Evolutionary conservation across 1,140 invertebrate genomes (phyloP), one percentile per base, ranked within the genome.

Genomic region (Acromyrmex heyeri): DNA sequence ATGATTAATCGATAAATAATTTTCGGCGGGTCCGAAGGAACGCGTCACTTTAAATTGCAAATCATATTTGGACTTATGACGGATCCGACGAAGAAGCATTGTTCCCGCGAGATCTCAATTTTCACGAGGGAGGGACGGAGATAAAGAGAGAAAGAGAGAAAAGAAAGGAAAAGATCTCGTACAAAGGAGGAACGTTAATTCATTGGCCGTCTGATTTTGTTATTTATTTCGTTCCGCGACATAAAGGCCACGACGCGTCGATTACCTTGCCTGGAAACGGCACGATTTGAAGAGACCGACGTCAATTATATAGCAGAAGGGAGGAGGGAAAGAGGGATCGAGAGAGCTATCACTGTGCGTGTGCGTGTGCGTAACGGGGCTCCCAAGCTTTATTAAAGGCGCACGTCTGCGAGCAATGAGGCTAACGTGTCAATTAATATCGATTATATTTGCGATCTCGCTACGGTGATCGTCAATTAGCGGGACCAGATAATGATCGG

Each of bases 361-460:
- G 69, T 53, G 44, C 65, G 27, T 59, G 38, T 18, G 44, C 48
- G 57, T 27, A 55, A 24, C 10, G 34, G 16, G 21, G 4, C 16
- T 8, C 5, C 21, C 48, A 12, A 2, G 48, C 18, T 88, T 88
- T 88, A 87, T 87, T 81, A 81, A 87, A 67, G 69, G 59, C 38
- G 67, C 10, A 24, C 79, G 75, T 69, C 27, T 30, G 38, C 34
- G 34, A 18, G 27, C 50, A 59, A 73, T 65, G 34, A 91, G 82
- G 86, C 78, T 88, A 91, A 91, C 90, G 77, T 88, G 90, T 91
- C 90, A 85, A 91, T 91, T 91, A 91, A 91, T 91, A 91, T 85
- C 88, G 81, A 90, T 91, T 89, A 88, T 87, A 86, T 67, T 69
- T 76, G 73, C 61, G 82, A 85, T 88, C 85, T 85, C 55, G 73